Base-by-base conservation (phyloP, 2,113 vertebrate genomes). In the Vidua macroura region DNA sequence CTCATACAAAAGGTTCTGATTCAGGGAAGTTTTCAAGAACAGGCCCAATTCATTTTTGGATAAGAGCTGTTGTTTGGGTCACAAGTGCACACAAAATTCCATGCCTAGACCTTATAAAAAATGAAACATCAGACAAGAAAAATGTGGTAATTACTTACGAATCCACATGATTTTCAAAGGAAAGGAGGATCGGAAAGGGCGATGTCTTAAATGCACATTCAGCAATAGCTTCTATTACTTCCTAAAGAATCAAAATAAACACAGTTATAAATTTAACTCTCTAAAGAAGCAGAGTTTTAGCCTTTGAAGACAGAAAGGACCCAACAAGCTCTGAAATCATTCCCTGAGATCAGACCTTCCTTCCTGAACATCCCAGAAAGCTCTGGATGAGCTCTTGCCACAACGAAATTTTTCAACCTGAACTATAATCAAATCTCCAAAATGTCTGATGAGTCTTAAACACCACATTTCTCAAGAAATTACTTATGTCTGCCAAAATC, bases 121-220 rank as follows among this genome's bases (percentile, higher is more conserved):
- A 43, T 10, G 11, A 30, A 81, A 35, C 37, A 69, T 28, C 41
- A 69, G 37, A 31, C 11, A 76, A 17, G 48, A 41, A 78, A 75
- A 94, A 91, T 7, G 64, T 13, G 44, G 75, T 35, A 72, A 90
- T 83, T 97, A 99, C 99, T 99, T 98, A 99, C 99, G 99, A 99
- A 97, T 99, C 99, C 94, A 99, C 99, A 4, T 99, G 99, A 97
- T 99, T 99, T 98, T 99, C 99, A 93, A 99, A 99, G 39, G 99
- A 99, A 86, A 99, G 98, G 88, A 99, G 99, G 95, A 99, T 93
- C 11, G 99, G 99, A 63, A 99, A 99, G 33, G 98, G 99, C 0
- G 99, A 99, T 20, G 99, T 99, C 98, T 99, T 99, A 98, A 99
- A 99, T 48, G 99, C 99, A 91, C 99, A 99, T 81, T 99, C 99